Conservation (phyloP, 2,113 vertebrate genomes). For the Sceloporus tristichus region DNA sequence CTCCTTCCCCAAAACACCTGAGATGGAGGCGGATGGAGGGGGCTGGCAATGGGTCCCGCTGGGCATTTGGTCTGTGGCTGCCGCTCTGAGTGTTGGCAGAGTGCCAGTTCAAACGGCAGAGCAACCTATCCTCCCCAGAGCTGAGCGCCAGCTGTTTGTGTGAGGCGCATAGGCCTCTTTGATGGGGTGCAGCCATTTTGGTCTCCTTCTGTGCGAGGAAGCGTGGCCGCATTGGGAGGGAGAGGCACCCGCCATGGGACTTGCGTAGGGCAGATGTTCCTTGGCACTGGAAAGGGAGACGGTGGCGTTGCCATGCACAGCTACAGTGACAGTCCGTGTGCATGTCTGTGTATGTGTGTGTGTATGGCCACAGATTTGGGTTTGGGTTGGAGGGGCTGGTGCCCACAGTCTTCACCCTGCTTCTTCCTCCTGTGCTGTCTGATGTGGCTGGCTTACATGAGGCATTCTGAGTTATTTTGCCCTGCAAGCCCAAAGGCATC, state of each 20-base stretch:
- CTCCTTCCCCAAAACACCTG: not conserved
- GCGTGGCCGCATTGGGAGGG: not conserved
- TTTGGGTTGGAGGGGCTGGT: not conserved
- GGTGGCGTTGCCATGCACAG: not conserved
- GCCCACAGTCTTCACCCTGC: too few species aligned
- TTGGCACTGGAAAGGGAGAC: not conserved
- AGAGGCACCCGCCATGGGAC: not conserved
- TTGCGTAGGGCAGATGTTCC: not conserved
- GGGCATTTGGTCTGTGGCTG: conserved; percentile 5
- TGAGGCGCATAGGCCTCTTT: not conserved
- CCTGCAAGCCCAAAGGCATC: too few species aligned
- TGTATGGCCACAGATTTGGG: not conserved
- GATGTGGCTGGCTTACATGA: not conserved
- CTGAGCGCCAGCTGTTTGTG: not conserved
- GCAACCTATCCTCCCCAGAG: not conserved
- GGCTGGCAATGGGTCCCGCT: not conserved
- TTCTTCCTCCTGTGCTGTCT: too few species aligned
- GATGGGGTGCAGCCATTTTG: not conserved
- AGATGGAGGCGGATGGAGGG: not conserved
- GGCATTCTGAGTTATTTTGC: not conserved
- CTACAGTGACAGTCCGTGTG: not conserved
- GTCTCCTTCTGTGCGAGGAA: not conserved
- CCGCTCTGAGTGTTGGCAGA: not conserved
- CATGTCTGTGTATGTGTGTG: not conserved
- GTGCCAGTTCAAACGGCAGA: not conserved